Base-by-base conservation (phyloP, 2,888 invertebrate species). In the Phalangium opilio region DNA sequence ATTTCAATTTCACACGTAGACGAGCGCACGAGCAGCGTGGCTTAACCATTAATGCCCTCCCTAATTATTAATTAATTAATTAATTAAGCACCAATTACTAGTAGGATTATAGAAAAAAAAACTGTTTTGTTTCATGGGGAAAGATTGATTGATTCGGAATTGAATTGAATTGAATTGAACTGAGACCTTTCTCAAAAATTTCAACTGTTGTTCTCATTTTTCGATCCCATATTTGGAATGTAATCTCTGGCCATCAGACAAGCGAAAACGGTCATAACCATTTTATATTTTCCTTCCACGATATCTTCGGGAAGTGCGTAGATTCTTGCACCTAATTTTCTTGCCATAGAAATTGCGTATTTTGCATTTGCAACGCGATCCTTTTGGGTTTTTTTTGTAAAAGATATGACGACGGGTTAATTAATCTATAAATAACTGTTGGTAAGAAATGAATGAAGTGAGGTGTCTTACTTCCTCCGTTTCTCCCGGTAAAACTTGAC, bases 231-330 rank as follows among this genome's bases (percentile, higher is more conserved):
- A 63, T 81, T 78, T 56, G 91, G 91, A 62, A 89, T 78, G 70
- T 90, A 91, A 73, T 93, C 95, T 62, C 87, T 76, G 21, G 90
- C 89, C 96, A 99, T 98, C 62, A 99, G 76, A 66, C 96, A 96
- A 21, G 98, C 96, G 72, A 98, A 99, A 58, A 98, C 86, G 3
- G 98, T 99, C 95, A 99, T 91, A 50, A 99, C 86, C 93, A 98
- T 90, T 71, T 95, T 98, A 48, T 83, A 86, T 67, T 96, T 96
- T 18, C 91, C 81, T 72, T 98, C 95, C 34, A 91, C 85, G 63
- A 98, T 95, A 72, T 98, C 96, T 68, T 98, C 96, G 14, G 96
- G 96, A 50, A 98, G 73, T 7, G 98, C 98, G 70, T 98, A 98
- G 15, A 98, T 91, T 50, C 91, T 78, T 43, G 95, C 96, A 55